Evolutionary conservation across 2,113 vertebrate species (phyloP).

Genomic region (Ctenomys sociabilis): DNA sequence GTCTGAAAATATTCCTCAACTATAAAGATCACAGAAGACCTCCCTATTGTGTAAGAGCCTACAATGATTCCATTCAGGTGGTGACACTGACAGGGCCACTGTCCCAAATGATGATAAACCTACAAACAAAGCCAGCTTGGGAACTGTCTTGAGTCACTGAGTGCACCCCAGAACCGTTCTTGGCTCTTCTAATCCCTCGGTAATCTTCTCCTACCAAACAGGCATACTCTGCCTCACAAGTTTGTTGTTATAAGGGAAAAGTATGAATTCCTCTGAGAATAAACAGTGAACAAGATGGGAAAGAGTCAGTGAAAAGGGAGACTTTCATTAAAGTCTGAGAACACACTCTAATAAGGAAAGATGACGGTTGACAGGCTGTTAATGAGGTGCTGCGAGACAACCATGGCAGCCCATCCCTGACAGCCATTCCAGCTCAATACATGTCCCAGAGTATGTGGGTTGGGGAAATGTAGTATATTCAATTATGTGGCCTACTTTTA

Average conservation of each 20-base stretch:
- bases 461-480: background rate
- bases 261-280: constrained; percentile 43
- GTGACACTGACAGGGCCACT: background rate
- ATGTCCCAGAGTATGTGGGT: background rate
- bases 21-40: constrained; percentile 11
- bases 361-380: background rate
- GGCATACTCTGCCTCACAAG: background rate
- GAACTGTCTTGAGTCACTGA: background rate
- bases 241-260: background rate
- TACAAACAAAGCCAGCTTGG: background rate
- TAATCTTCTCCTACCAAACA: constrained; percentile 11
- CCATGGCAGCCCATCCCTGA: constrained; percentile 10
- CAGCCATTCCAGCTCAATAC: background rate
- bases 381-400: constrained; percentile 42
- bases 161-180: background rate
- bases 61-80: background rate
- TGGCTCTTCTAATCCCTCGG: background rate
- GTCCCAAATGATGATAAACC: background rate
- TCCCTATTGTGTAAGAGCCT: background rate
- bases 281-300: constrained; percentile 10
- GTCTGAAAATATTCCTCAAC: constrained; percentile 40
- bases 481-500: constrained; percentile 19
- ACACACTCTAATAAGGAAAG: constrained; percentile 42
- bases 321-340: constrained; percentile 58
- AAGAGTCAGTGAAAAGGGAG: constrained; percentile 35